Conservation (phyloP, 53 echinoderm and acorn worm genomes). For the Patiria pectinifera region DNA sequence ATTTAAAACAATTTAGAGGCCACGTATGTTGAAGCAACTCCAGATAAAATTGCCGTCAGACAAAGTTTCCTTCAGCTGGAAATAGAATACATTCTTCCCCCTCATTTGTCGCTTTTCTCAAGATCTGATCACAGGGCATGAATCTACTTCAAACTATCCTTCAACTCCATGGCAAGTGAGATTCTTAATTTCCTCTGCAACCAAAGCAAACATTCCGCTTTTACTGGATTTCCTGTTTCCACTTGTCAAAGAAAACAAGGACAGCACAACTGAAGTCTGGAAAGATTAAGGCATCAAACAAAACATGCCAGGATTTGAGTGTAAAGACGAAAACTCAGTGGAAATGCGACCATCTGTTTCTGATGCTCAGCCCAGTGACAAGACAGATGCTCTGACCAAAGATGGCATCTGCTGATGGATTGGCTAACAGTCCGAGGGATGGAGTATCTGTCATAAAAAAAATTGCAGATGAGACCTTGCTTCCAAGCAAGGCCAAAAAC, state of each 20-base stretch:
- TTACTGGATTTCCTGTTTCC: conserved; percentile 3
- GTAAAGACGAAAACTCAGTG: background rate
- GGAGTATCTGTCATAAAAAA: background rate
- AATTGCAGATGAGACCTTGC: background rate
- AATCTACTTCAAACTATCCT: background rate
- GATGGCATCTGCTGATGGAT: background rate
- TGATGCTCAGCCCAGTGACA: background rate
- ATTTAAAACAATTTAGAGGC: no score
- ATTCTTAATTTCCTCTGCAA: background rate
- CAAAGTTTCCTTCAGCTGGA: background rate
- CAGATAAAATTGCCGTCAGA: background rate
- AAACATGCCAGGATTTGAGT: background rate
- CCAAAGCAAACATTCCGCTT: background rate
- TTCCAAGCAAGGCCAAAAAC: background rate
- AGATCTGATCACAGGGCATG: background rate
- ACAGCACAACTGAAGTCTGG: background rate
- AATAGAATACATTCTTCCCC: background rate
- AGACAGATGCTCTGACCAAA: background rate
- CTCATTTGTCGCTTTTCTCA: background rate
- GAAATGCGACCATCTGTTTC: background rate
- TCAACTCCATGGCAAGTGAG: background rate
- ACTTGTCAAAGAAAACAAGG: background rate
- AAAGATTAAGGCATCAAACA: background rate
- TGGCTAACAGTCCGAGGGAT: no score
- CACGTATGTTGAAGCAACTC: background rate